Percentiles rank a stretch among this genome's conserved stretches.
Evolutionary conservation across 2,797 vertebrate species (phyloP).

Genomic region (Pogonophryne albipinna): DNA sequence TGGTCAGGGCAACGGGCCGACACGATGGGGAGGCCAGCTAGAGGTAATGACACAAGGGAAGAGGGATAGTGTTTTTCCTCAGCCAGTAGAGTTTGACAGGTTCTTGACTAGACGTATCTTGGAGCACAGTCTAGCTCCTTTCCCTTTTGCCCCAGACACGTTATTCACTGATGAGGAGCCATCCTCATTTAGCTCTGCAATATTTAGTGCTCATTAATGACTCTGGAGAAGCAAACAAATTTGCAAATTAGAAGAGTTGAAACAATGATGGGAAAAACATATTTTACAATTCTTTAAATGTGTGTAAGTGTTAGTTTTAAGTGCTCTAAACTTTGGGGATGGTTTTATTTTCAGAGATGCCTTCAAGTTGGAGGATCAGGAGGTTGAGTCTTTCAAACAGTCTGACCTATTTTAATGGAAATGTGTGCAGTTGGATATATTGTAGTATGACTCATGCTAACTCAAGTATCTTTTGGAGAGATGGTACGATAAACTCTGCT

Average conservation of each 20-base stretch:
- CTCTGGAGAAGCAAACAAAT: constrained; percentile 53
- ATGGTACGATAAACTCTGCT: constrained; percentile 16
- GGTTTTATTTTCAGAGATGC: constrained; percentile 15
- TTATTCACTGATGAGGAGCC: constrained; percentile 60
- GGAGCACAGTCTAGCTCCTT: constrained; percentile 33
- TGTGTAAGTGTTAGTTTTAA: background rate
- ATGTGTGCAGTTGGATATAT: constrained; percentile 15
- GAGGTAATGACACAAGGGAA: constrained; percentile 49
- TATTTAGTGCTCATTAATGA: constrained; percentile 68
- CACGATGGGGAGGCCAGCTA: constrained; percentile 15
- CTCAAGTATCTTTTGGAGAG: constrained; percentile 3
- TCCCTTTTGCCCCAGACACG: constrained; percentile 58
- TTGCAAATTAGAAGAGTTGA: constrained; percentile 42
- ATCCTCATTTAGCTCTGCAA: constrained; percentile 57
- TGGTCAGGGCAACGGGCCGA: constrained; percentile 44
- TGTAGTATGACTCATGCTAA: constrained; percentile 22
- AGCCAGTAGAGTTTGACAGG: constrained; percentile 40
- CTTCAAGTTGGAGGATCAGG: background rate
- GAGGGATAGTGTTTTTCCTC: constrained; percentile 42
- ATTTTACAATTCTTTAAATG: constrained; percentile 25
- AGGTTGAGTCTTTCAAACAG: background rate
- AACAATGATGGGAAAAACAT: constrained; percentile 40
- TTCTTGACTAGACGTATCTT: constrained; percentile 45
- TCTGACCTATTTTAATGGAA: constrained; percentile 20
- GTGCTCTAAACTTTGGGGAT: background rate